These are phyloP conservation scores for Cydia amplana DNA, from an alignment of 1,140 invertebrate species.

Conservation along the genomic window DNA sequence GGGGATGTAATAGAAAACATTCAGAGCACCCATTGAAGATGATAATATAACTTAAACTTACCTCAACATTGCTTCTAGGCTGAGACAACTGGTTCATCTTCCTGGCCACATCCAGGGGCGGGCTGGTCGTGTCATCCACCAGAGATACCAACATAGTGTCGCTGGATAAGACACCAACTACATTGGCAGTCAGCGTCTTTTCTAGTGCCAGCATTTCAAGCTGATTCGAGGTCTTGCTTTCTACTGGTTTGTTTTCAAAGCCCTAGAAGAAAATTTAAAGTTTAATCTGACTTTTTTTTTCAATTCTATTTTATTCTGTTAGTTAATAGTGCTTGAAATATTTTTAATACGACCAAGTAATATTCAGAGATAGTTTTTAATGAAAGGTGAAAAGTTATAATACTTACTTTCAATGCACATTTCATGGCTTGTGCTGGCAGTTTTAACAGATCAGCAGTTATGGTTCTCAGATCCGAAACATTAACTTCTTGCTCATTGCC, in stretches of 20 bases:
- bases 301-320: not conserved
- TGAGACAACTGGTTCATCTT: constrained; percentile 70
- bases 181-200: constrained; percentile 65
- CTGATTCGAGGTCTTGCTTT: constrained; percentile 71
- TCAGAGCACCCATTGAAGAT: no score
- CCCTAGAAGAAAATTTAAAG: constrained; percentile 48
- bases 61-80: constrained; percentile 66
- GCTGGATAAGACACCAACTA: constrained; percentile 62
- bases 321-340: no score
- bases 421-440: constrained; percentile 87
- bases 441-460: constrained; percentile 82
- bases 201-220: constrained; percentile 73
- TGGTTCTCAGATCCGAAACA: constrained; percentile 80
- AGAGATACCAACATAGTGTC: constrained; percentile 71
- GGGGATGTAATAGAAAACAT: no score
- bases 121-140: constrained; percentile 63
- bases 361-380: not conserved
- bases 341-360: constrained; percentile 24
- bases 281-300: not conserved
- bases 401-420: constrained; percentile 82
- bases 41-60: constrained; percentile 38
- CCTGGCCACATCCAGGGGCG: constrained; percentile 66
- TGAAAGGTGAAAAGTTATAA: not conserved
- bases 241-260: constrained; percentile 68
- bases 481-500: constrained; percentile 87